Evolutionary conservation across 1,140 invertebrate genomes (phyloP), one percentile per base, ranked within the genome.

Genomic region (Drosophila triauraria): DNA sequence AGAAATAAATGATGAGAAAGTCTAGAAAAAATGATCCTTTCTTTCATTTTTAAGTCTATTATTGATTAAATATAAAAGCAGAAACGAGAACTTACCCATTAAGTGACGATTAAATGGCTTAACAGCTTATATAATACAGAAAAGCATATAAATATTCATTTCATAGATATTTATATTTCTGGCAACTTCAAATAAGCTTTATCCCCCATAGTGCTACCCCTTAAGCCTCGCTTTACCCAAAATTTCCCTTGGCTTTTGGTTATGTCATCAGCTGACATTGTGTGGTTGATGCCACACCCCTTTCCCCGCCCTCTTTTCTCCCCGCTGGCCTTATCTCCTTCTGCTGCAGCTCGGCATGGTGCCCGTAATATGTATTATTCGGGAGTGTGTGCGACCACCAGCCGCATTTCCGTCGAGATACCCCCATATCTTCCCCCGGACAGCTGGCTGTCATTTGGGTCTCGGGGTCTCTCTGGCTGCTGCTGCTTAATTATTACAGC

Each of bases 401-500:
- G 53, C 38, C 69, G 42, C 67, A 71, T 72, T 71, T 50, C 67
- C 54, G 69, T 71, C 15, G 44, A 71, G 53, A 30, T 72, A 50
- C 61, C 48, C 65, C 25, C 65, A 59, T 68, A 54, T 71, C 59
- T 63, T 59, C 69, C 44, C 78, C 57, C 68, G 51, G 63, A 75
- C 65, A 70, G 64, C 70, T 76, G 84, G 44, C 61, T 87, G 83
- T 82, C 80, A 82, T 70, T 85, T 69, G 27, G 65, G 56, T 48
- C 60, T 40, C 42, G 42, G 46, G 53, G 48, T 51, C 25, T 51
- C 48, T 27, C 51, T 54, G 17, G 46, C 9, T 46, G 46, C 23
- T 48, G 48, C 53, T 85, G 78, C 85, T 88, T 88, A 90, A 90
- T 88, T 88, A 88, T 88, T 88, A 90, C 84, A 85, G 85, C 85